A percentile compares a stretch with the other conserved stretches of the same genome.
Conservation (phyloP, 2,113 vertebrate genomes). For the Charadrius vociferus region DNA sequence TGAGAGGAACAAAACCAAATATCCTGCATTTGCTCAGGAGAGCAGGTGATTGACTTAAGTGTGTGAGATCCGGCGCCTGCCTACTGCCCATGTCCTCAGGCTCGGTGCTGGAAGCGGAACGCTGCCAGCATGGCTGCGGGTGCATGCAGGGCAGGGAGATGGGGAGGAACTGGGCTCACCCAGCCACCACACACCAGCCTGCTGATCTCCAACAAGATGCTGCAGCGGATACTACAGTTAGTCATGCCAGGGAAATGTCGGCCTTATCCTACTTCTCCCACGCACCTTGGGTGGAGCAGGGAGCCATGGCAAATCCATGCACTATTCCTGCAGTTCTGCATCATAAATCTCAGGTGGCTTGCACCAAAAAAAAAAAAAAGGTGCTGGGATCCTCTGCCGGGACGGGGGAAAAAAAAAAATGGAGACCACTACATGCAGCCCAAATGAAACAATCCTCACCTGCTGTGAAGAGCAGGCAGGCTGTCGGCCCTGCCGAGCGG, state of each 20-base stretch:
- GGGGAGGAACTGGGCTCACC: not conserved
- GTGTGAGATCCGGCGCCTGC: not conserved
- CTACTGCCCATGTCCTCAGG: not conserved
- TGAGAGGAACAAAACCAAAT: not conserved
- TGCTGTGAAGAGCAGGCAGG: not conserved
- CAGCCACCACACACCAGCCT: fast-evolving
- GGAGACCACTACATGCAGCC: not conserved
- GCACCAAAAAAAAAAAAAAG: not conserved
- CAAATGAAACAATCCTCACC: not conserved
- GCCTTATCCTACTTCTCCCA: not conserved
- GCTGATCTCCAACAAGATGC: not conserved
- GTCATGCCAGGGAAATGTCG: not conserved
- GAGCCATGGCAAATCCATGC: not conserved
- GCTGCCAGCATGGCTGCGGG: not conserved
- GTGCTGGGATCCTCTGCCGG: not conserved
- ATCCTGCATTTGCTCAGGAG: not conserved
- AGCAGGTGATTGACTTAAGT: not conserved
- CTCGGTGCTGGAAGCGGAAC: fast-evolving
- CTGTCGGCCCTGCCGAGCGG: not conserved
- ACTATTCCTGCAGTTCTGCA: not conserved
- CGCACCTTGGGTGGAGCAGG: not conserved
- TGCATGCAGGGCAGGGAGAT: not conserved
- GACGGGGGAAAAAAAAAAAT: not conserved
- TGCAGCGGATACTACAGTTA: not conserved
- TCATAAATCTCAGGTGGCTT: not conserved